These are phyloP conservation scores for Upupa epops DNA, from an alignment of 2,113 vertebrate species.

Conservation along the genomic window DNA sequence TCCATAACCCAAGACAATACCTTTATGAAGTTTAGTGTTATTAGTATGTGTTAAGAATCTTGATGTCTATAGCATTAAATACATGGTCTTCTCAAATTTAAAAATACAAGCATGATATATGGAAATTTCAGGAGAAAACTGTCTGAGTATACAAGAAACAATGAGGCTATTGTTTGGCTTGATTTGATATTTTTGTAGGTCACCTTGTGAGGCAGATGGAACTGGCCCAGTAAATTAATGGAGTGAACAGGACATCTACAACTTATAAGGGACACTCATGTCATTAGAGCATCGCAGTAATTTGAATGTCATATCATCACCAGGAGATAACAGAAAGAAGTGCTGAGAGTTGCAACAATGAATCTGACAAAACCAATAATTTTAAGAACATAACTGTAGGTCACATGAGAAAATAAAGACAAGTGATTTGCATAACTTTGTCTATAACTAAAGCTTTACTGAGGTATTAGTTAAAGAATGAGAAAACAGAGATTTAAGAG, in stretches of 20 bases:
- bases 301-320: background rate
- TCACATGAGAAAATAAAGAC: background rate
- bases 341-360: slow-evolving; percentile 35
- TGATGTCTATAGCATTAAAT: background rate
- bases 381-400: slow-evolving; percentile 17
- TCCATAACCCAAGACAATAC: no score
- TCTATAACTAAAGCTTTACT: background rate
- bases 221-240: background rate
- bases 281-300: background rate
- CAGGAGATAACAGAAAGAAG: background rate
- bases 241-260: background rate
- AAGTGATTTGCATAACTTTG: background rate
- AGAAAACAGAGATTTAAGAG: background rate
- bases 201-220: background rate
- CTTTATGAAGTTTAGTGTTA: background rate
- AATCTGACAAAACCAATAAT: background rate
- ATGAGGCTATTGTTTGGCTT: no score
- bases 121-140: no score
- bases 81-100: background rate
- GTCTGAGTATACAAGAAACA: no score
- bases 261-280: accelerated
- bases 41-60: background rate
- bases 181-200: background rate
- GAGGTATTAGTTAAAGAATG: background rate
- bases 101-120: background rate